Evolutionary conservation across 2,113 vertebrate species (phyloP).

Genomic region (Lepus americanus): DNA sequence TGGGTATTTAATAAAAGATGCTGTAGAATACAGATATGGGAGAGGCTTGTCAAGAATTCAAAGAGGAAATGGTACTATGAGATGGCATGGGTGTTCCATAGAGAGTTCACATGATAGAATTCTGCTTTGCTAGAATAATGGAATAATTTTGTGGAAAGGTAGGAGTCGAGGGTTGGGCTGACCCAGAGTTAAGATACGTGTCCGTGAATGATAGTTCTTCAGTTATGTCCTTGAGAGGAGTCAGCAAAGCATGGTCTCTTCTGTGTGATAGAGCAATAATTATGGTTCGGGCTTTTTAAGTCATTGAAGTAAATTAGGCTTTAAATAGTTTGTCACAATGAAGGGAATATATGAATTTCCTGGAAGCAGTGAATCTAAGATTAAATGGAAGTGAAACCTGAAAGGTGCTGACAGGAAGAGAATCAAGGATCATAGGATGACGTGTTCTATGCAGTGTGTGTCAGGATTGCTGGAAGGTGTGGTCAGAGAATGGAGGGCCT

Average conservation of each 20-base stretch:
- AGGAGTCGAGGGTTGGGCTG: not conserved
- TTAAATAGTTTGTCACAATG: slow-evolving; percentile 21
- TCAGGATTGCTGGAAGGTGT: not conserved
- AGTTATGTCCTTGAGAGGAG: not conserved
- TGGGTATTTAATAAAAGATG: slow-evolving; percentile 21
- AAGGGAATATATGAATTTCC: slow-evolving; percentile 3
- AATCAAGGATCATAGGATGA: not conserved
- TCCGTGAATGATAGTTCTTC: not conserved
- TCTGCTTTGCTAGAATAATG: slow-evolving; percentile 21
- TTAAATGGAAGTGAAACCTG: not conserved
- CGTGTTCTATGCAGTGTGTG: not conserved
- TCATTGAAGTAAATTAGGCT: slow-evolving; percentile 37
- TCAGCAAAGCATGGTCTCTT: not conserved
- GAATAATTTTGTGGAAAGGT: slow-evolving; percentile 26
- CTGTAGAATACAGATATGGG: not conserved
- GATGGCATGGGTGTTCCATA: not conserved
- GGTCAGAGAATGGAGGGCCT: not conserved
- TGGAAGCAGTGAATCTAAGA: not conserved
- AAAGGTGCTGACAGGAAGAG: not conserved
- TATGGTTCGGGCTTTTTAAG: not conserved
- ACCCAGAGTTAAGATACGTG: not conserved
- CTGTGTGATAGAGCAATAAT: not conserved
- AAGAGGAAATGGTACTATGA: not conserved
- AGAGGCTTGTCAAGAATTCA: not conserved
- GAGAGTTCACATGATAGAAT: not conserved